Percentiles rank a stretch among this genome's conserved stretches.
These are phyloP conservation scores for Polyommatus iphigenia DNA, from an alignment of 2,888 invertebrate species.

Conservation along the genomic window DNA sequence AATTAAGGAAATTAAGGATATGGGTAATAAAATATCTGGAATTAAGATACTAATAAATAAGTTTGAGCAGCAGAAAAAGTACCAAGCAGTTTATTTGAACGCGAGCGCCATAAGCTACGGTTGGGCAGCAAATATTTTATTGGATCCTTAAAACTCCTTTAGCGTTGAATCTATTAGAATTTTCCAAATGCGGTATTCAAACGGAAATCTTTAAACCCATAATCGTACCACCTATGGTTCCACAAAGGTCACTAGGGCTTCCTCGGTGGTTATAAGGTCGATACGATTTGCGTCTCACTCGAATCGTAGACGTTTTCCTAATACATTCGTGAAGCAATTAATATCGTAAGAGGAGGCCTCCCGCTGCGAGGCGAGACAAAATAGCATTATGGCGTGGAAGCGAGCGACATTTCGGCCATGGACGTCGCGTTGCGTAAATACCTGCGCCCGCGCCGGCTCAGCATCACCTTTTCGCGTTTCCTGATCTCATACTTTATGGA, in stretches of 20 bases:
- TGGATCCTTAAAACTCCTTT: too few relatives aligned
- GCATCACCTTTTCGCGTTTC: background rate
- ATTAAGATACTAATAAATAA: too few relatives aligned
- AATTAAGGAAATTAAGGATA: too few relatives aligned
- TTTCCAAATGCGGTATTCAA: background rate
- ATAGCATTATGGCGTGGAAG: conserved; percentile 13
- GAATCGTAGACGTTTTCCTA: background rate
- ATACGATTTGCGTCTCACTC: background rate
- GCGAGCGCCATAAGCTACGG: too few relatives aligned
- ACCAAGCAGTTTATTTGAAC: too few relatives aligned
- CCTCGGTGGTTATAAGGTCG: background rate
- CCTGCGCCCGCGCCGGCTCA: background rate
- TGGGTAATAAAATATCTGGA: too few relatives aligned
- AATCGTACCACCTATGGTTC: background rate
- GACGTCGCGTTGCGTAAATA: background rate
- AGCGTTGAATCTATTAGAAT: background rate
- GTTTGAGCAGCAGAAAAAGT: too few relatives aligned
- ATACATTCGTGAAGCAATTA: background rate
- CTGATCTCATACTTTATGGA: conserved; percentile 9
- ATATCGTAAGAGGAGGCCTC: background rate
- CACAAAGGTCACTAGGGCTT: background rate
- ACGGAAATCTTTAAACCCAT: background rate
- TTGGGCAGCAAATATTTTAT: too few relatives aligned
- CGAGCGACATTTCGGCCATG: conserved; percentile 13
- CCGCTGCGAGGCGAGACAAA: conserved; percentile 1